These are phyloP conservation scores for Pegoplata infirma DNA, from an alignment of 2,888 invertebrate genomes.

Conservation along the genomic window DNA sequence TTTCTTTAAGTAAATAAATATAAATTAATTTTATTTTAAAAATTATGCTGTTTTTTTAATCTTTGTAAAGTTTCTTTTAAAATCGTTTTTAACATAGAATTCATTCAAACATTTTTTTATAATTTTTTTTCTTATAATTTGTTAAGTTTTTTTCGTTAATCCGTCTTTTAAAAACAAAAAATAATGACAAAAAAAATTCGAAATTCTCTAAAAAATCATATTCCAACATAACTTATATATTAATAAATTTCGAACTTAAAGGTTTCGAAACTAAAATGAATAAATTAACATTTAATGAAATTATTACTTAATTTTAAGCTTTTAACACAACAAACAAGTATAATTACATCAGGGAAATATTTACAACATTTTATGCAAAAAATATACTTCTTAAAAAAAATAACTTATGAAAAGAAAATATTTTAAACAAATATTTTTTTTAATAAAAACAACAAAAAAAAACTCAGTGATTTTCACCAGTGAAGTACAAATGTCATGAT, in stretches of 20 bases:
- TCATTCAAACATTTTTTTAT: conserved; percentile 27
- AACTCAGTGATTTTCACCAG: conserved; percentile 79
- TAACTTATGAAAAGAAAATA: conserved; percentile 65
- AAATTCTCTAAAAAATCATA: conserved; percentile 75
- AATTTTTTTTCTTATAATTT: conserved; percentile 58
- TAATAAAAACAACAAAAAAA: conserved; percentile 60
- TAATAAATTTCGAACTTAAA: conserved; percentile 56
- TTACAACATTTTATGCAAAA: conserved; percentile 54
- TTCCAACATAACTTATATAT: conserved; percentile 66
- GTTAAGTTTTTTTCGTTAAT: conserved; percentile 30
- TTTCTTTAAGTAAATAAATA: neutral
- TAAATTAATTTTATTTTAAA: neutral
- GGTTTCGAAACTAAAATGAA: conserved; percentile 50
- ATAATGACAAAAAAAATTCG: conserved; percentile 54
- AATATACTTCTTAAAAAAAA: conserved; percentile 50
- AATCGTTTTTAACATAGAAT: conserved; percentile 16
- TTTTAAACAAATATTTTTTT: conserved; percentile 44
- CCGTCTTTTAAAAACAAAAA: conserved; percentile 18
- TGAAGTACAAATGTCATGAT: conserved; percentile 78
- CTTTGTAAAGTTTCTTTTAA: conserved; percentile 16
- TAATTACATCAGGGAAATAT: conserved; percentile 61
- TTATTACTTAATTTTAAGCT: conserved; percentile 53
- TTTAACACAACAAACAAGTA: conserved; percentile 50
- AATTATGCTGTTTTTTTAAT: conserved; percentile 1
- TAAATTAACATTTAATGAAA: conserved; percentile 50